phyloP scores from a whole-genome alignment of 30 jellyfish, hydroid and myxozoan genomes.

The Aurelia coerulea region DNA sequence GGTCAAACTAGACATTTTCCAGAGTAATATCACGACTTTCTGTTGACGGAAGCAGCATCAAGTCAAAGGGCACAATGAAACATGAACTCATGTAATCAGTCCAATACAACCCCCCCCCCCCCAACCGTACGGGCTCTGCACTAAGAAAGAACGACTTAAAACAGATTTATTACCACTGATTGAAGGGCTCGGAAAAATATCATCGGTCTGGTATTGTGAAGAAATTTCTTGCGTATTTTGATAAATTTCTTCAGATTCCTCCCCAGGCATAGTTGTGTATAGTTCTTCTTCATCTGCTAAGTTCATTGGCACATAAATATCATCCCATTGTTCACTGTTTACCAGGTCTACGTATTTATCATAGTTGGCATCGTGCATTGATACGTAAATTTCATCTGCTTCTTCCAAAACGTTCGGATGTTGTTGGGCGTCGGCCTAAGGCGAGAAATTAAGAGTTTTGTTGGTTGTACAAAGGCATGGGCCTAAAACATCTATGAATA shows the following conservation, averaged over 20 bases:
- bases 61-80: no score
- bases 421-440: constrained; percentile 59
- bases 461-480: not conserved
- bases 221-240: not conserved
- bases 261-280: constrained; percentile 24
- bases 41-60: no score
- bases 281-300: constrained; percentile 2
- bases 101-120: no score
- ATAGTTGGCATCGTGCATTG: constrained; percentile 27
- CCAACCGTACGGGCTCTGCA: no score
- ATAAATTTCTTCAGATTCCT: constrained; percentile 32
- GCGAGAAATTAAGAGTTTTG: not conserved
- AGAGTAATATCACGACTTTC: no score
- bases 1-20: no score
- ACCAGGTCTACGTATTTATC: not conserved
- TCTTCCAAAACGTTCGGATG: constrained; percentile 31
- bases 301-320: no score
- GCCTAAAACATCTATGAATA: not conserved
- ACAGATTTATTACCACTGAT: not conserved
- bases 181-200: not conserved
- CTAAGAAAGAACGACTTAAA: not conserved
- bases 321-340: not conserved
- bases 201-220: not conserved
- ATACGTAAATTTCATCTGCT: constrained; percentile 11
- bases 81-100: no score